Conservation (phyloP, 2,113 vertebrate genomes). For the Monarcha castaneiventris region DNA sequence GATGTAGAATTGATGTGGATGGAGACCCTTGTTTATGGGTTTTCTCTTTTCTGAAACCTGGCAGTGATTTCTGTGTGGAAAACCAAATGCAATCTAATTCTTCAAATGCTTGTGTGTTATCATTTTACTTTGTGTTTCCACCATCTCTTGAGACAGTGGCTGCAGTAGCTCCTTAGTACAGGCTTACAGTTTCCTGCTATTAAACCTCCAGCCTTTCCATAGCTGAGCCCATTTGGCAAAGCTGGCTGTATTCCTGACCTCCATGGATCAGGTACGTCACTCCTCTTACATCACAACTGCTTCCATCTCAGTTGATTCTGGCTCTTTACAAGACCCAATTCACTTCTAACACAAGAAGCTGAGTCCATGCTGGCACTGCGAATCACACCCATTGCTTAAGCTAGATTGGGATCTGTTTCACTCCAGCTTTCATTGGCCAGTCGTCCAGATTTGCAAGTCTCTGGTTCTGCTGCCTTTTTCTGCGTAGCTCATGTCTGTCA, state of each 20-base stretch:
- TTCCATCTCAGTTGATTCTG: neutral
- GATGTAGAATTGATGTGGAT: neutral
- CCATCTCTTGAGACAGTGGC: neutral
- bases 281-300: neutral
- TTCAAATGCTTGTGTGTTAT: neutral
- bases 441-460: neutral
- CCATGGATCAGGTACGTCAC: neutral
- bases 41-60: neutral
- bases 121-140: neutral
- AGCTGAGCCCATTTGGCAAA: neutral
- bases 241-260: neutral
- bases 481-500: neutral
- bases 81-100: neutral
- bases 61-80: neutral
- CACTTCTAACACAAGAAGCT: neutral
- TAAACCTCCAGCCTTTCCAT: neutral
- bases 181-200: neutral
- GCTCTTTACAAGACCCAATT: neutral
- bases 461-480: neutral
- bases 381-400: neutral
- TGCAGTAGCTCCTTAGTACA: neutral
- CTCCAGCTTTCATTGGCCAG: neutral
- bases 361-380: neutral
- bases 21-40: neutral
- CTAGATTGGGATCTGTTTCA: neutral